Conservation (phyloP, 2,797 vertebrate species). For the Rhynchonycteris naso region DNA sequence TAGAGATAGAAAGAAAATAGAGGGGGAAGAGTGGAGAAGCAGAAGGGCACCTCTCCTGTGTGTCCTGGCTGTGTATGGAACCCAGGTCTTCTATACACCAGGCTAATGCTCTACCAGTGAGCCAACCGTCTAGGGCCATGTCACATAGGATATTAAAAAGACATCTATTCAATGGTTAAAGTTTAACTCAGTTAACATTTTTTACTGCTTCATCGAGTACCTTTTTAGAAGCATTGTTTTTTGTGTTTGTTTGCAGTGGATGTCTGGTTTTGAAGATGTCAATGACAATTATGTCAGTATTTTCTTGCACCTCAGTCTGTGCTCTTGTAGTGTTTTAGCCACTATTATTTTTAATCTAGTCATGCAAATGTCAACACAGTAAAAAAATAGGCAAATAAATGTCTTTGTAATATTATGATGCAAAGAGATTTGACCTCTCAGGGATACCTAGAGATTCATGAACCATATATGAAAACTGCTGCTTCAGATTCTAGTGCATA, state of each 20-base stretch:
- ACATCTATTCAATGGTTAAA: not conserved
- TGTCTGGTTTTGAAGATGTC: rapidly evolving
- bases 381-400: not conserved
- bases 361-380: not conserved
- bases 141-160: not conserved
- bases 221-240: not conserved
- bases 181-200: not conserved
- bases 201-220: not conserved
- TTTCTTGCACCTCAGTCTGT: not conserved
- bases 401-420: not conserved
- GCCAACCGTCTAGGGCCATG: too few species aligned
- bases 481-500: not conserved
- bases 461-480: not conserved
- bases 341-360: not conserved
- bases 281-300: rapidly evolving
- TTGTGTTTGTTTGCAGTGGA: not conserved
- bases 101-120: too few species aligned
- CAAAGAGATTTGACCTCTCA: not conserved
- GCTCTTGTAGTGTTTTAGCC: not conserved
- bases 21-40: too few species aligned
- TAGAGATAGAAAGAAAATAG: too few species aligned
- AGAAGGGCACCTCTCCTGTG: too few species aligned
- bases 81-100: too few species aligned
- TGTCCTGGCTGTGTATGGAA: too few species aligned
- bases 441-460: rapidly evolving